Evolutionary conservation across 2,888 invertebrate genomes (phyloP).

Genomic region (Pammene fasciana): DNA sequence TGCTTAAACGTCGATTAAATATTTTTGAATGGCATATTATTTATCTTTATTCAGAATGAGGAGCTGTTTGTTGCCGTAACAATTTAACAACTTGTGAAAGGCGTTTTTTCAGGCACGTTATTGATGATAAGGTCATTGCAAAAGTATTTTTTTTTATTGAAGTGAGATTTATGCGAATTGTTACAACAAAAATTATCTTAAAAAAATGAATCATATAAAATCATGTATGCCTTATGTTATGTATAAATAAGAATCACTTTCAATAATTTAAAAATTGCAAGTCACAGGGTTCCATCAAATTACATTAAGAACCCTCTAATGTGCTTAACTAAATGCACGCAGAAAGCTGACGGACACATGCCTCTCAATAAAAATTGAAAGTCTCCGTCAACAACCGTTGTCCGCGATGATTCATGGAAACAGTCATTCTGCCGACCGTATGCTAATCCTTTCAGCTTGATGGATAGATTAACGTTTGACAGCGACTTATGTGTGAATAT

Average conservation of each 20-base stretch:
- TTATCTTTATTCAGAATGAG: no score
- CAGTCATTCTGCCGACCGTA: conserved; percentile 29
- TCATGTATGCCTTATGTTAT: no score
- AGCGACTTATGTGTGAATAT: conserved; percentile 39
- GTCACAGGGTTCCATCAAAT: conserved; percentile 9
- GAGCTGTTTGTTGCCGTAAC: no score
- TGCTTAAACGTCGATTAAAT: neutral
- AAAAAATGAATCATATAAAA: no score
- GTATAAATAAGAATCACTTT: neutral
- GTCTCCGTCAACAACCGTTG: conserved; percentile 37
- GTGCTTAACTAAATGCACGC: conserved; percentile 7
- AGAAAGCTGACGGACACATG: conserved; percentile 23
- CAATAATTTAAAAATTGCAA: neutral
- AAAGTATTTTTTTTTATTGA: no score
- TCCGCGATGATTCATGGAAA: conserved; percentile 36
- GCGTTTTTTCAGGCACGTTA: no score
- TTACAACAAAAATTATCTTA: no score
- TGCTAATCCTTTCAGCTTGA: conserved; percentile 36
- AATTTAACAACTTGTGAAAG: no score
- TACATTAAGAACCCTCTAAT: conserved; percentile 14
- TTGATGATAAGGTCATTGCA: no score
- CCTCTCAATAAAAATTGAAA: conserved; percentile 40
- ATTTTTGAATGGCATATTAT: no score
- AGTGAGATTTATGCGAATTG: no score
- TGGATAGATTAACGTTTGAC: conserved; percentile 37